Conservation (phyloP, 2,888 invertebrate genomes). For the Flexamia atlantica region DNA sequence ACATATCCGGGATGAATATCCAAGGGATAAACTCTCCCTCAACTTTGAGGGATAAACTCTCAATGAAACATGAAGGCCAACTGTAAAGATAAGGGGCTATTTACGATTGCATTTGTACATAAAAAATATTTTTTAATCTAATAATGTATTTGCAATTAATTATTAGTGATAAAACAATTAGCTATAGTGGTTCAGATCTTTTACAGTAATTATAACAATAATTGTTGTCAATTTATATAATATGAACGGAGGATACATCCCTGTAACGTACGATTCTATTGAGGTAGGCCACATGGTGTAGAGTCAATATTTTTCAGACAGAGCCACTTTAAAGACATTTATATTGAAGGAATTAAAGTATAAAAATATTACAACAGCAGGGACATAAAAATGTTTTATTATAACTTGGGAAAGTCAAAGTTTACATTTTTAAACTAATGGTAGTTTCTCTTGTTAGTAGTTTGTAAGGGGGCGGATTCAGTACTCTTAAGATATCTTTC, state of each 20-base stretch:
- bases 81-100: too few relatives aligned
- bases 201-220: too few relatives aligned
- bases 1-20: too few relatives aligned
- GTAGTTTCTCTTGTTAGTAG: background rate
- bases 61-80: too few relatives aligned
- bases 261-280: constrained; percentile 1
- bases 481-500: background rate
- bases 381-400: background rate
- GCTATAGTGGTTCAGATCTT: too few relatives aligned
- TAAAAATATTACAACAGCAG: background rate
- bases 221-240: too few relatives aligned
- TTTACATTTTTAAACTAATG: background rate
- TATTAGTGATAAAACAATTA: too few relatives aligned
- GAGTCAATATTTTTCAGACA: background rate
- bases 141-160: too few relatives aligned
- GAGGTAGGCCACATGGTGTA: background rate
- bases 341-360: background rate
- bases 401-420: background rate
- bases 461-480: background rate
- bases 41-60: too few relatives aligned
- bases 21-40: too few relatives aligned
- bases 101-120: too few relatives aligned
- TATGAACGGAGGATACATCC: constrained; percentile 25
- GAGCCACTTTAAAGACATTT: background rate
- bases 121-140: too few relatives aligned